A percentile compares a stretch with the other conserved stretches of the same genome.
These are phyloP conservation scores for Sesamia inferens DNA, from an alignment of 2,888 invertebrate genomes.

Conservation along the genomic window DNA sequence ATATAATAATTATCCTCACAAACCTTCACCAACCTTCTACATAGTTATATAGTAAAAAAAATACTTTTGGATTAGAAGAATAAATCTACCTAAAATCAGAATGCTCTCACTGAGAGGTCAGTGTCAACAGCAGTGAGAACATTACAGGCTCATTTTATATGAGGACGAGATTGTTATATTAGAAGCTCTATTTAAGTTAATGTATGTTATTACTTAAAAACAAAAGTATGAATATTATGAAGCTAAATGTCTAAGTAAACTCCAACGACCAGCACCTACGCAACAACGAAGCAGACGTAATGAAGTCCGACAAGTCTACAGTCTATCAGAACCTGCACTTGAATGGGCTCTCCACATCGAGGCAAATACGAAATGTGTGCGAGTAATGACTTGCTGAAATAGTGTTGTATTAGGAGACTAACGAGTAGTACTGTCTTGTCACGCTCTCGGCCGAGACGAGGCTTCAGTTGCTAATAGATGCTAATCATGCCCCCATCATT, in stretches of 20 bases:
- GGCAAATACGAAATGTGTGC: slow-evolving; percentile 8
- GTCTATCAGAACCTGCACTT: slow-evolving; percentile 15
- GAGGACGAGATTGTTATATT: too few species aligned
- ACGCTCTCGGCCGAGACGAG: slow-evolving; percentile 1
- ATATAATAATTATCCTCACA: background rate
- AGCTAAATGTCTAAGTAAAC: background rate
- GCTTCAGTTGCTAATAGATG: background rate
- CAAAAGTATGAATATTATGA: background rate
- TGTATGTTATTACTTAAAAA: too few species aligned
- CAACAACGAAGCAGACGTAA: background rate
- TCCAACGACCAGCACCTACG: background rate
- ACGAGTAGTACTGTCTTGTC: slow-evolving; percentile 22
- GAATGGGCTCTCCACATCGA: slow-evolving; percentile 19
- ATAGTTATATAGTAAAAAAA: too few species aligned
- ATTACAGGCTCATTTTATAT: too few species aligned
- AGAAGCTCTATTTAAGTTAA: too few species aligned
- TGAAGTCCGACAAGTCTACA: slow-evolving; percentile 3
- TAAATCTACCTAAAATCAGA: background rate
- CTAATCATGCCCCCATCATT: background rate
- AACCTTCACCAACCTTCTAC: too few species aligned
- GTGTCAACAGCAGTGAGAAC: too few species aligned
- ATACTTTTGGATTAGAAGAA: background rate
- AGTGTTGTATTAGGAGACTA: background rate
- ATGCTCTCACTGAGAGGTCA: too few species aligned
- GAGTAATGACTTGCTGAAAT: slow-evolving; percentile 26